Evolutionary conservation across 2,113 vertebrate species (phyloP).

Genomic region (Collichthys lucidus): DNA sequence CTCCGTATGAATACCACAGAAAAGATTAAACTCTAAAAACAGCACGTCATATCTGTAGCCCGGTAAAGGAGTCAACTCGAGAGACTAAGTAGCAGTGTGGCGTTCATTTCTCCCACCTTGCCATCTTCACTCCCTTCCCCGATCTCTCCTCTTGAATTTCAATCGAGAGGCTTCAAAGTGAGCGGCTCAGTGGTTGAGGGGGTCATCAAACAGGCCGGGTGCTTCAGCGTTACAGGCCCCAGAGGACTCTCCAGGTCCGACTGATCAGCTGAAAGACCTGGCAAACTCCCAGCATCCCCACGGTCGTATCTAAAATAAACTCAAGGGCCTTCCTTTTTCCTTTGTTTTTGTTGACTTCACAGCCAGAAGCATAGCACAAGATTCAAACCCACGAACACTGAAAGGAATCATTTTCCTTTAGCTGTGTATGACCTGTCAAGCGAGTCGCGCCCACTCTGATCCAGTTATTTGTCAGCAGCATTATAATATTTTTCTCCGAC

Average conservation of each 20-base stretch:
- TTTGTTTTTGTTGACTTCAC: conserved; percentile 4
- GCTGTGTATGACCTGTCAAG: background rate
- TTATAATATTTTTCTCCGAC: conserved; percentile 7
- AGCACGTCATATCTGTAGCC: background rate
- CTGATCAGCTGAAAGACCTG: conserved; percentile 31
- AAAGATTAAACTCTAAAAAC: background rate
- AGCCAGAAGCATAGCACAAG: background rate
- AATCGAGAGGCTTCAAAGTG: conserved; percentile 85
- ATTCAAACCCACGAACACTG: background rate
- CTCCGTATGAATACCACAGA: too few species aligned
- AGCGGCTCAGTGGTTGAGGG: conserved; percentile 59
- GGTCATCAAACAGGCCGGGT: conserved; percentile 69
- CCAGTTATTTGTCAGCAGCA: conserved; percentile 7
- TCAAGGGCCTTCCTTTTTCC: background rate
- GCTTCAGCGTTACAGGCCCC: conserved; percentile 43
- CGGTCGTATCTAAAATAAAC: background rate
- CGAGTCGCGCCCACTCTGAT: background rate
- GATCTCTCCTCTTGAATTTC: conserved; percentile 80
- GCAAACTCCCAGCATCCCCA: conserved; percentile 1
- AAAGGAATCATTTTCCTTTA: background rate
- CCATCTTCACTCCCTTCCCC: background rate
- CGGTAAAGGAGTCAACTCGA: background rate
- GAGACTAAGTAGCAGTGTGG: background rate
- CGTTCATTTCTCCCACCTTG: conserved; percentile 6
- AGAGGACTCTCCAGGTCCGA: conserved; percentile 41